Base-by-base conservation (phyloP, 2,888 invertebrate genomes). In the Aphodius sticticus region DNA sequence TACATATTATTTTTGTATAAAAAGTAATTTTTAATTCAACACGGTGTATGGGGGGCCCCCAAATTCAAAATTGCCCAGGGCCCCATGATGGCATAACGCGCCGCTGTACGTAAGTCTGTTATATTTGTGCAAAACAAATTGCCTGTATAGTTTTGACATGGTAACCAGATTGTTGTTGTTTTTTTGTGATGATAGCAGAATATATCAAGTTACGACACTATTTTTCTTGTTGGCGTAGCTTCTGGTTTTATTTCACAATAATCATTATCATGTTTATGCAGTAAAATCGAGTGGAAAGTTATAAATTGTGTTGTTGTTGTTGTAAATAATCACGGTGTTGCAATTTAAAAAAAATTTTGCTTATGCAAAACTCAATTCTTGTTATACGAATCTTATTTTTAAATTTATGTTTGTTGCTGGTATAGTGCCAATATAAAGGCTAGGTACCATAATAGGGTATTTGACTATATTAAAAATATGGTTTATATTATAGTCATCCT, bases 141-240 rank as follows among this genome's bases (percentile, higher is more conserved):
- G 26, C 26, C 2, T 72, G 72, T 3, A 72, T 6, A 71, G 35
- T 16, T 1, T 53, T 9, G 53, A 53, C 7, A 35, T 74, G 35
- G 12, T n/a, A 37, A 7, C 9, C 36, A 36, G 35, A 74, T 74
- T n/a, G 5, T 35, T n/a, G 35, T 74, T 74, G 74, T 74, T 35
- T 35, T 74, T 74, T 26, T 74, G n/a, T 16, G n/a, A 71, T 26
- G 71, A 70, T 70, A 70, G 12, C 12, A 16, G 35, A 26, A 71
- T 15, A 26, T 15, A 71, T 26, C 26, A 26, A 53, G 53, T 53
- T 53, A 12, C 53, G 12, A 53, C 53, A 53, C 53, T 53, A 5
- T 7, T 53, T 7, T 53, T 53, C 12, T 9, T 9, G 12, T 9
- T 53, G 12, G 7, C 53, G 12, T 53, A 53, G 26, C 26, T 26